Evolutionary conservation across 2,797 vertebrate species (phyloP).

Genomic region (Sibirionetta formosa): DNA sequence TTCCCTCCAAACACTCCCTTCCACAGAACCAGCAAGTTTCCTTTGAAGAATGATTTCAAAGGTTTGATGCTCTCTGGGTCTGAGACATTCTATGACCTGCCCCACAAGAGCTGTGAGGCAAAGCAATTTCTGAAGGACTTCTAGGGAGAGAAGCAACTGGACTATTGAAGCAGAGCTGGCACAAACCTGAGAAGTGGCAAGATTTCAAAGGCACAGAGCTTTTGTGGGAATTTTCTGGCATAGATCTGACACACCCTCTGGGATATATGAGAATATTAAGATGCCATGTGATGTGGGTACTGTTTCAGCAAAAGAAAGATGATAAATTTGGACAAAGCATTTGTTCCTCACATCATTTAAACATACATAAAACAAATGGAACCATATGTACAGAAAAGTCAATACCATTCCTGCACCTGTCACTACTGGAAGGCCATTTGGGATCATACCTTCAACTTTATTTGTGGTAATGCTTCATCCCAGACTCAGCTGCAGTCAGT

Average conservation of each 20-base stretch:
- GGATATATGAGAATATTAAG: not conserved
- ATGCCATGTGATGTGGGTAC: not conserved
- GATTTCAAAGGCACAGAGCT: not conserved
- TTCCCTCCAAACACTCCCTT: not conserved
- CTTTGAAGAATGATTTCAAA: not conserved
- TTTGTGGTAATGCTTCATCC: not conserved
- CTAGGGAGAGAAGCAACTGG: not conserved
- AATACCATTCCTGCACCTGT: not conserved
- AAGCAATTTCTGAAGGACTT: not conserved
- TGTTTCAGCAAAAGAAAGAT: not conserved
- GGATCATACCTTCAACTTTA: not conserved
- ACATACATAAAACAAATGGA: not conserved
- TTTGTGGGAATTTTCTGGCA: not conserved
- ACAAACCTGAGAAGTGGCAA: not conserved
- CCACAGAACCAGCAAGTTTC: not conserved
- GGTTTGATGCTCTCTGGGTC: not conserved
- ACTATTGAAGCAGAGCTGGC: not conserved
- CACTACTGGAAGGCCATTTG: not conserved
- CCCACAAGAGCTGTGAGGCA: fast-evolving
- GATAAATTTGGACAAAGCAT: not conserved
- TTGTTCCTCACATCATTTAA: not conserved
- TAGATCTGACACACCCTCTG: not conserved
- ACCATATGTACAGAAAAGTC: not conserved
- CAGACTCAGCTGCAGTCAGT: not conserved
- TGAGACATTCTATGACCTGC: not conserved